phyloP scores from a whole-genome alignment of 2,113 vertebrate genomes.

The Podilymbus podiceps region DNA sequence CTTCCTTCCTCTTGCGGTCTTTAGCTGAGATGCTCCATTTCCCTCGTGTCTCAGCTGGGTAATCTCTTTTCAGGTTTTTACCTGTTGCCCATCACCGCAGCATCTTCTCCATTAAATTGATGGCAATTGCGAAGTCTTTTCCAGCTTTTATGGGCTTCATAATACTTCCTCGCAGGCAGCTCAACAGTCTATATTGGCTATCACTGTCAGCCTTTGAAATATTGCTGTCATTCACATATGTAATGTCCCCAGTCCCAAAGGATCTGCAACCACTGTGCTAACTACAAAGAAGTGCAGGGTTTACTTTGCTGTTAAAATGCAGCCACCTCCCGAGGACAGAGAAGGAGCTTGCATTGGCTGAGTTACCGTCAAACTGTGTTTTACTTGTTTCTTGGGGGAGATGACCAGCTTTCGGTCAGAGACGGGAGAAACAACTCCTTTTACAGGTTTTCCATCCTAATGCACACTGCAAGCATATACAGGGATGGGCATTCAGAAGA shows the following conservation, averaged over 20 bases:
- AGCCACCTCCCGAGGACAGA: background rate
- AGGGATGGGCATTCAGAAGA: background rate
- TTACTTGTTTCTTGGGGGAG: background rate
- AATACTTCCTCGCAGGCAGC: conserved; percentile 25
- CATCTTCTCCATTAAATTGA: conserved; percentile 34
- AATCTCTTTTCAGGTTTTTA: background rate
- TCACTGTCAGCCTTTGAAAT: conserved; percentile 53
- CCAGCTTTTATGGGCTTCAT: conserved; percentile 50
- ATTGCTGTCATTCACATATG: conserved; percentile 20
- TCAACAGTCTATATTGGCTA: conserved; percentile 27
- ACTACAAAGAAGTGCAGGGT: background rate
- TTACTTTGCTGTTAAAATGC: background rate
- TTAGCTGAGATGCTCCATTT: background rate
- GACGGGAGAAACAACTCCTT: background rate
- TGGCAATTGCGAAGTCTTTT: conserved; percentile 47
- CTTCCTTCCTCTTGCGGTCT: background rate
- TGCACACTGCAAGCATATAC: fast-evolving
- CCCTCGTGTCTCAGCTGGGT: background rate
- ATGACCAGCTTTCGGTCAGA: background rate
- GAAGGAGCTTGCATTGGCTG: background rate
- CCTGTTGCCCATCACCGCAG: background rate
- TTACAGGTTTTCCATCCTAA: background rate
- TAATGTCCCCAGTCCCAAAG: background rate
- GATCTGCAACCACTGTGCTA: background rate
- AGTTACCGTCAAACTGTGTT: background rate